Evolutionary conservation across 2,888 invertebrate genomes (phyloP), one percentile per base, ranked within the genome.

Genomic region (Volucella inanis): DNA sequence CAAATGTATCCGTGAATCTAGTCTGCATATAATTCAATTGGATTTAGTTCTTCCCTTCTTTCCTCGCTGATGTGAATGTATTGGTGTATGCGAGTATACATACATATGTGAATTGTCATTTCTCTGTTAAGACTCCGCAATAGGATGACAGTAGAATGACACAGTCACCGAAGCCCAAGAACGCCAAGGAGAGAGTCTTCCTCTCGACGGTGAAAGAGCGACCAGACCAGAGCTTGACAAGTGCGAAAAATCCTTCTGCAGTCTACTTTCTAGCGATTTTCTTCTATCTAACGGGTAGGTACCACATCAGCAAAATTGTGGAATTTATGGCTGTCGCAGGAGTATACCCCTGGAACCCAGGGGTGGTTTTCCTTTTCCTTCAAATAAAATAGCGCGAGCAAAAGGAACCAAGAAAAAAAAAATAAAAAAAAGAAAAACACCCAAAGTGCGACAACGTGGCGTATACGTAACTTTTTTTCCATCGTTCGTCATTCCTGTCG

Each of bases 171-270:
- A 50, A 54, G 49, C 0, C 8, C 39, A 22, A 45, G 49, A 11
- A 70, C 41, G 6, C 31, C 31, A 61, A 18, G 52, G 52, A 41
- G 47, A 75, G n/a, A 57, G 43, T 31, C 11, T 43, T 22, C n/a
- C 14, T 31, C 14, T 31, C 9, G 3, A 57, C 14, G 39, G 10
- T 0, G 41, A 9, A 39, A 15, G 11, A 10, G 14, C 0, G 38
- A 41, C 10, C 9, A 3, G 1, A 59, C n/a, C n/a, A 59, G 3
- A 31, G n/a, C n/a, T 70, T 65, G 59, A 68, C 61, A 79, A 76
- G 75, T 80, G 80, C 84, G 75, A 81, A 80, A 71, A 81, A 85
- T 85, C 81, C 81, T 85, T 85, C 85, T 85, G 85, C 85, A 85
- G 85, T 85, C 67, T 68, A 85, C 77, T 85, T 85, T 85, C 57